These are phyloP conservation scores for Philereme vetulata DNA, from an alignment of 2,888 invertebrate genomes.

Conservation along the genomic window DNA sequence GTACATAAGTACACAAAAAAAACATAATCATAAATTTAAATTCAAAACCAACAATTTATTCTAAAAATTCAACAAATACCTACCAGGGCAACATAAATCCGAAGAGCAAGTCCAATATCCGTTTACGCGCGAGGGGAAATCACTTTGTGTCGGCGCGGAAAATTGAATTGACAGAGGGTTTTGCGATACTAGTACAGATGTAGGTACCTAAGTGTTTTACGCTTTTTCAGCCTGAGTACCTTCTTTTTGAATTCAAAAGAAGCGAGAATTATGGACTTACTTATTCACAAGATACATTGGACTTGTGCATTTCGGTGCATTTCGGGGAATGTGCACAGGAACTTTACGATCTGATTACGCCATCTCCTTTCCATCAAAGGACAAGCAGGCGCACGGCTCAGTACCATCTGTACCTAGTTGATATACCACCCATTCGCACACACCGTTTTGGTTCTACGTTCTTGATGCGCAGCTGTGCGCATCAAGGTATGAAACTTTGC, in stretches of 20 bases:
- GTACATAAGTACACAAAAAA: too few relatives aligned
- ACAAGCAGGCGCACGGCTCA: too few relatives aligned
- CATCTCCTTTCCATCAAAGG: too few relatives aligned
- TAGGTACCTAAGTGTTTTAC: conserved; percentile 4
- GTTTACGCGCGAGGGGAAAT: conserved; percentile 43
- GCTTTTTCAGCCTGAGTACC: background rate
- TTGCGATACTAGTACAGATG: conserved; percentile 29
- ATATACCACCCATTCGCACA: too few relatives aligned
- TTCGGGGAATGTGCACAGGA: too few relatives aligned
- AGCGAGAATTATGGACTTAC: background rate
- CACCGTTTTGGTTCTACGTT: too few relatives aligned
- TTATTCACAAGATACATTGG: too few relatives aligned
- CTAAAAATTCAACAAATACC: conserved; percentile 25
- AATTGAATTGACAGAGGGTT: conserved; percentile 43
- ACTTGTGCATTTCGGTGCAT: too few relatives aligned
- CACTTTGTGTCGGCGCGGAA: conserved; percentile 37
- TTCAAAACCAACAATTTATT: background rate
- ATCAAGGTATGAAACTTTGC: too few relatives aligned
- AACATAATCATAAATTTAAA: background rate
- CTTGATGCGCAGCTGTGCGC: too few relatives aligned
- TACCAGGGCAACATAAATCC: conserved; percentile 48
- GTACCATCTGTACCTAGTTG: too few relatives aligned
- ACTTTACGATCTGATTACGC: too few relatives aligned
- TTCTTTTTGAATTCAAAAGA: conserved; percentile 4
- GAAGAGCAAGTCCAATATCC: conserved; percentile 50